Conservation (phyloP, 1,140 invertebrate genomes). For the Contarinia nasturtii region DNA sequence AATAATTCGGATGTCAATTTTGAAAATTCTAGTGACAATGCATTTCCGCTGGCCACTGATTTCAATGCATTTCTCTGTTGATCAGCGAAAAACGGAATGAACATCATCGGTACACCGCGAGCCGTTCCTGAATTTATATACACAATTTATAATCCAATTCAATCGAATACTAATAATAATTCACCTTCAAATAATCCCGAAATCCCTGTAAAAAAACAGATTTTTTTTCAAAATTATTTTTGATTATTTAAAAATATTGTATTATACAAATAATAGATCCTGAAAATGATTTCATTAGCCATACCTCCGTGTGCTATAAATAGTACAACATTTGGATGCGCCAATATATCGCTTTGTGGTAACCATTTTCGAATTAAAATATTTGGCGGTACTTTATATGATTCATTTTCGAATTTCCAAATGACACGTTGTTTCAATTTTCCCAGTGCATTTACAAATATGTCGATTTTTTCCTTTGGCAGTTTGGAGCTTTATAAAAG, state of each 20-base stretch:
- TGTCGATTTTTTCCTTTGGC: conserved; percentile 17
- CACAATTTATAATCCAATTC: no score
- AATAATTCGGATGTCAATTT: conserved; percentile 16
- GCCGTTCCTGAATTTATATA: no score
- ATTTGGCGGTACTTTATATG: conserved; percentile 28
- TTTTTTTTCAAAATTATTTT: no score
- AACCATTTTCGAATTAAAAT: conserved; percentile 42
- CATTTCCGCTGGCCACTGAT: conserved; percentile 19
- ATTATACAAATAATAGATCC: no score
- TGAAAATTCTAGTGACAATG: conserved; percentile 14
- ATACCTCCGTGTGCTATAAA: conserved; percentile 42
- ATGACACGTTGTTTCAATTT: conserved; percentile 36
- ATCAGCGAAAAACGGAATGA: conserved; percentile 41
- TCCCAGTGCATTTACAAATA: conserved; percentile 28
- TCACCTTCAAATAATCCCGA: no score
- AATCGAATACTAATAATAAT: no score
- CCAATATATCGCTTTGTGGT: conserved; percentile 35
- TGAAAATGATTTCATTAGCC: no score
- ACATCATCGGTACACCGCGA: conserved; percentile 41
- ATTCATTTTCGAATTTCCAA: conserved; percentile 36
- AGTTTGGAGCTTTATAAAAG: conserved; percentile 19
- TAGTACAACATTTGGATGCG: conserved; percentile 30
- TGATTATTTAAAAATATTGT: no score
- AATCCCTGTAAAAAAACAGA: no score
- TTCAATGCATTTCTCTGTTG: conserved; percentile 26